Conservation (phyloP, 2,888 invertebrate species). For the Pseudococcus jackbeardsleyi region DNA sequence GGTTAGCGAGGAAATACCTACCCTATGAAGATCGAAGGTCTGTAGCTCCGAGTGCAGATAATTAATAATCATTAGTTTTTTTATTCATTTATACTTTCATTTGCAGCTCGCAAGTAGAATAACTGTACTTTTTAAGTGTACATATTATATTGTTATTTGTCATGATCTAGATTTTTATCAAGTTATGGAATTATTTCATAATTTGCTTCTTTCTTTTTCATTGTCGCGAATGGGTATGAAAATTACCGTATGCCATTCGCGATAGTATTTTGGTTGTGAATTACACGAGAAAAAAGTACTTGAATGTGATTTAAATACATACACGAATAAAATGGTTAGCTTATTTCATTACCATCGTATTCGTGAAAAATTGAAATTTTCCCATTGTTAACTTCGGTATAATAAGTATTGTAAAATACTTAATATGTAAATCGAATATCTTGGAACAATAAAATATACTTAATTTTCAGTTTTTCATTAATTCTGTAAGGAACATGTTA, state of each 20-base stretch:
- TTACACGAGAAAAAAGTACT: not conserved
- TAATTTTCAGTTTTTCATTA: not conserved
- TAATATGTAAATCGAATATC: not conserved
- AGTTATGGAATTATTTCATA: not conserved
- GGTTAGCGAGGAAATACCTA: not conserved
- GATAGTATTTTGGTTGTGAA: slow-evolving; percentile 16
- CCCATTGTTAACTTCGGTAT: not conserved
- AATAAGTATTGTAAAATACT: not conserved
- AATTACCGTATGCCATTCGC: not conserved
- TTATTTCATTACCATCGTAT: not conserved
- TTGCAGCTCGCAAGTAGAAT: not conserved
- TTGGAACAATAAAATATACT: not conserved
- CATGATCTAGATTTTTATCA: not conserved
- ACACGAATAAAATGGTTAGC: not conserved
- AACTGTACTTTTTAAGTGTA: not conserved
- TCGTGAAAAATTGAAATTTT: not conserved
- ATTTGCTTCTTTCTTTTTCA: not conserved
- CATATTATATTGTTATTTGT: not conserved
- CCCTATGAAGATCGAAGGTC: not conserved
- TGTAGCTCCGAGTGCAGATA: not conserved
- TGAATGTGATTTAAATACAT: slow-evolving; percentile 7
- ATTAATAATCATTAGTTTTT: not conserved
- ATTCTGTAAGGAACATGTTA: not conserved
- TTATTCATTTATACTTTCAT: not conserved
- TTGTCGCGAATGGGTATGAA: not conserved